Conservation (phyloP, 37 sponge, comb jelly and placozoan genomes). For the Theonella swinhoei region DNA sequence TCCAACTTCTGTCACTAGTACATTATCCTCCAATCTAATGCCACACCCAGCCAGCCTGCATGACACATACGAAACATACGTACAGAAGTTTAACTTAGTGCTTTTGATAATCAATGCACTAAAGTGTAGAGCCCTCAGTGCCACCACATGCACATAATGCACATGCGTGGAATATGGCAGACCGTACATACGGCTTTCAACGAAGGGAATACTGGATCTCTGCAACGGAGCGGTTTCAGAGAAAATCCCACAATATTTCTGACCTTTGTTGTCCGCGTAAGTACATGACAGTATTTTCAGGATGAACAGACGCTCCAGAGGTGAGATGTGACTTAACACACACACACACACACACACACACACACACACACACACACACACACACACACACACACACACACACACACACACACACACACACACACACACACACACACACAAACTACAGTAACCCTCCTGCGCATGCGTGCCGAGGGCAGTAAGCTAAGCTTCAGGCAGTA, state of each 20-base stretch:
- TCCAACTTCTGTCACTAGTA: slow-evolving; percentile 61
- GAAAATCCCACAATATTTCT: too few relatives aligned
- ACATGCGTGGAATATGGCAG: too few relatives aligned
- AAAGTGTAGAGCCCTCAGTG: too few relatives aligned
- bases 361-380: slow-evolving; percentile 30
- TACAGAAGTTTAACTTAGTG: background rate
- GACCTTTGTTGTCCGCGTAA: too few relatives aligned
- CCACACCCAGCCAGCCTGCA: slow-evolving; percentile 69
- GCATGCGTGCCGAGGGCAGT: too few relatives aligned
- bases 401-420: slow-evolving; percentile 29
- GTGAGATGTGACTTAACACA: too few relatives aligned
- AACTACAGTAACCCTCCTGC: background rate
- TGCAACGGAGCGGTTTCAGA: too few relatives aligned
- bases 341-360: slow-evolving; percentile 33
- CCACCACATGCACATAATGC: background rate
- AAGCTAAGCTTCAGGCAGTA: too few relatives aligned
- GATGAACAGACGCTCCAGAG: background rate
- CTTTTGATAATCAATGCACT: too few relatives aligned
- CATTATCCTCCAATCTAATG: slow-evolving; percentile 82
- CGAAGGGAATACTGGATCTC: too few relatives aligned
- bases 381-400: slow-evolving; percentile 22
- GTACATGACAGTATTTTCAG: too few relatives aligned
- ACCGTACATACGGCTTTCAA: too few relatives aligned
- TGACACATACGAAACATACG: background rate
- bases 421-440: background rate